These are phyloP conservation scores for Dascillus cervinus DNA, from an alignment of 2,888 invertebrate genomes.

Conservation along the genomic window DNA sequence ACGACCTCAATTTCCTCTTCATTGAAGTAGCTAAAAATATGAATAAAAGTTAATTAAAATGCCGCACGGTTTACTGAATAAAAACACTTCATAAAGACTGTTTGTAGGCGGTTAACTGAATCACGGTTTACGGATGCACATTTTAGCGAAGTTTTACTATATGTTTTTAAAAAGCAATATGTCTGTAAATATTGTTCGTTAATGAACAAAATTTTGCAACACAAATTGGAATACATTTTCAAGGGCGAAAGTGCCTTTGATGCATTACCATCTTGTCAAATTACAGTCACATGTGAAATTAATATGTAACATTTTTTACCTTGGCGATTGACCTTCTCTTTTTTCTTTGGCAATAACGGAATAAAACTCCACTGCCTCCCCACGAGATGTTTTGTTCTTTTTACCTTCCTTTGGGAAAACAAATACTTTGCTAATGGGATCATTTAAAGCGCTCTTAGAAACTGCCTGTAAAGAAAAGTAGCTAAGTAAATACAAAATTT, in stretches of 20 bases:
- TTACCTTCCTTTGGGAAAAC: slow-evolving; percentile 16
- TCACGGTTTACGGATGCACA: too few species aligned
- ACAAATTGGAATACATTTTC: too few species aligned
- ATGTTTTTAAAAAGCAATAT: too few species aligned
- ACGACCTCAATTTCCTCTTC: slow-evolving; percentile 50
- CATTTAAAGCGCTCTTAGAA: slow-evolving; percentile 20
- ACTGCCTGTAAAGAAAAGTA: slow-evolving; percentile 22
- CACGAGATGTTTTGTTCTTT: slow-evolving; percentile 5
- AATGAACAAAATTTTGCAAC: too few species aligned
- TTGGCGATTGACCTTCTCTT: slow-evolving; percentile 46
- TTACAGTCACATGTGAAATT: neutral
- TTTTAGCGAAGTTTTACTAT: too few species aligned
- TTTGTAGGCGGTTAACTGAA: too few species aligned
- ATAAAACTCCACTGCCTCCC: slow-evolving; percentile 51
- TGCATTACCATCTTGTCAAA: too few species aligned
- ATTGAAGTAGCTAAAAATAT: slow-evolving; percentile 50
- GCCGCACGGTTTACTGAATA: too few species aligned
- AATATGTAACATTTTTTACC: slow-evolving; percentile 29
- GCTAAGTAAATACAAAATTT: neutral
- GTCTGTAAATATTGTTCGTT: too few species aligned
- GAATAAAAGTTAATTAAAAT: too few species aligned
- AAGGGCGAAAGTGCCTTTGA: too few species aligned
- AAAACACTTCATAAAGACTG: too few species aligned
- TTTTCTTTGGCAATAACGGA: slow-evolving; percentile 49
- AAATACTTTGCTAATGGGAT: slow-evolving; percentile 26